Evolutionary conservation across 2,888 invertebrate species (phyloP), one percentile per base, ranked within the genome.

Genomic region (Sinohyriopsis cumingii): DNA sequence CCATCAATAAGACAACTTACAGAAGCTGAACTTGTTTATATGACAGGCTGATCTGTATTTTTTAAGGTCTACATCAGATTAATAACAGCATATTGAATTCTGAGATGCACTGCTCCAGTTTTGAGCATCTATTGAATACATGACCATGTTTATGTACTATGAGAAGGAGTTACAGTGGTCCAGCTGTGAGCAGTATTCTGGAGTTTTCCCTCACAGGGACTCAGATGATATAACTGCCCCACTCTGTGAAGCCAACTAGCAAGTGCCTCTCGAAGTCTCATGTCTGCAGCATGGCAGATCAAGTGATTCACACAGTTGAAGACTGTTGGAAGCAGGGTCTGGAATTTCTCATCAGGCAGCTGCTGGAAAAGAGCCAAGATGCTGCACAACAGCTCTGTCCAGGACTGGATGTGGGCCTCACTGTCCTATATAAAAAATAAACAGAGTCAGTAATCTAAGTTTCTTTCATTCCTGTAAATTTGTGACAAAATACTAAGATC

Each of bases 361-460:
- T 91, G 91, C 63, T 88, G 84, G 70, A 89, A 92, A 80, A 96
- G 92, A 87, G 96, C 96, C 87, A 97, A 93, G 77, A 95, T 94
- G 28, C 95, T 95, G 88, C 95, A 94, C 81, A 97, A 92, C 82
- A 96, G 94, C 89, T 97, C 89, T 33, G 87, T 84, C 91, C 96
- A 94, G 25, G 96, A 95, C 69, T 93, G 93, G 74, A 95, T 92
- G 86, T 95, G 95, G 24, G 96, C 95, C 86, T 96, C 96, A 67
- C 94, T 94, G 88, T 97, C 95, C 94, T 95, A 91, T 81, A 89
- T 87, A 65, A 68, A 62, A 65, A 62, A 60, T 69, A 33, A 33
- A 7, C 22, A 67, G 53, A 20, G 60, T 25, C 6, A 45, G 20
- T 53, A 63, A 63, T 24, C 57, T 1, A 57, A 57, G 18, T 18